Percentiles rank a stretch among this genome's conserved stretches.
These are phyloP conservation scores for Hipposideros larvatus DNA, from an alignment of 2,797 vertebrate genomes.

Conservation along the genomic window DNA sequence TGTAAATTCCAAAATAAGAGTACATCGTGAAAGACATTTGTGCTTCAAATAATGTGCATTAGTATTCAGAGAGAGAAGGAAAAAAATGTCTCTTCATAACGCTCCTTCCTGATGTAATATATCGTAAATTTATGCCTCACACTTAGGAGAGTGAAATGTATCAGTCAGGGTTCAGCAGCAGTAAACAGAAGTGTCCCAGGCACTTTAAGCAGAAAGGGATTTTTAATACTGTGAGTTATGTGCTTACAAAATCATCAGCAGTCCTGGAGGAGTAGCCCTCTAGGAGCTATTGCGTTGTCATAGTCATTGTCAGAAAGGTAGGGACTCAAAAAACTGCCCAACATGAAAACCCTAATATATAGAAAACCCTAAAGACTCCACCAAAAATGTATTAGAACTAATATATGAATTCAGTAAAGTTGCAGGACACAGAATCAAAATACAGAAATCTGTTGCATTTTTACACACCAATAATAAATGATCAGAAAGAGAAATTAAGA, in stretches of 20 bases:
- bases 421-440: background rate
- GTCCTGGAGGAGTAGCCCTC: background rate
- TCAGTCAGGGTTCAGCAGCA: background rate
- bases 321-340: background rate
- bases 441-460: background rate
- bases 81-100: background rate
- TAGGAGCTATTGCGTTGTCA: background rate
- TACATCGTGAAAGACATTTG: conserved; percentile 14
- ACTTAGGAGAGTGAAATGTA: background rate
- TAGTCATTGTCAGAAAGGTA: background rate
- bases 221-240: background rate
- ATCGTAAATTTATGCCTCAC: conserved; percentile 37
- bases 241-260: background rate
- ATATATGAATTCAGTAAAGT: background rate
- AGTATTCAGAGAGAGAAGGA: background rate
- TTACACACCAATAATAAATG: background rate
- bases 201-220: background rate
- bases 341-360: background rate
- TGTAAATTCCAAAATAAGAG: conserved; percentile 49
- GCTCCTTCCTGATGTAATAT: background rate
- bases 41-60: conserved; percentile 30
- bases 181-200: background rate
- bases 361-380: background rate
- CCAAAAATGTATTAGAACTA: background rate
- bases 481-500: background rate